Percentiles rank a stretch among this genome's conserved stretches.
Conservation (phyloP, 2,113 vertebrate species). For the Oenanthe oenanthe region DNA sequence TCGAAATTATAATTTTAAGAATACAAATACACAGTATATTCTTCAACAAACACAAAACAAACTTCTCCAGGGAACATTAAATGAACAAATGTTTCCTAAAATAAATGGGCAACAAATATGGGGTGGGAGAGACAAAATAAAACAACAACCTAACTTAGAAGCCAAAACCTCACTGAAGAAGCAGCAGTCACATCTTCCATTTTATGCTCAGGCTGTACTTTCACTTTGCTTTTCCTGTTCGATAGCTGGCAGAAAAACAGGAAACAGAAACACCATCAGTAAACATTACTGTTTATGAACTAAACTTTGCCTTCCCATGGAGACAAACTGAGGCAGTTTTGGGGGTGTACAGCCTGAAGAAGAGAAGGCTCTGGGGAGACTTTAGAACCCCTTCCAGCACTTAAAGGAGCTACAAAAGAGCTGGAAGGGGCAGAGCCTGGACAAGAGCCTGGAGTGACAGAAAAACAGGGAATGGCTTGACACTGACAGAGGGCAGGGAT, state of each 20-base stretch:
- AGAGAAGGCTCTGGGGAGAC: not conserved
- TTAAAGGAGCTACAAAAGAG: not conserved
- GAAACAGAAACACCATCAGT: not conserved
- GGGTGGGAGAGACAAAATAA: not conserved
- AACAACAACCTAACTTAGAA: not conserved
- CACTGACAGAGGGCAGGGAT: not conserved
- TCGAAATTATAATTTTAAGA: slow-evolving; percentile 6
- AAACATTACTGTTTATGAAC: not conserved
- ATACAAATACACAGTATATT: not conserved
- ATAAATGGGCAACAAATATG: not conserved
- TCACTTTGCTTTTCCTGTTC: slow-evolving; percentile 75
- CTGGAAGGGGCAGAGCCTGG: not conserved
- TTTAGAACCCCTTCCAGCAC: not conserved
- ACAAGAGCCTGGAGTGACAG: not conserved
- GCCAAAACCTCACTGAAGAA: slow-evolving; percentile 70
- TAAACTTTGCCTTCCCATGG: not conserved
- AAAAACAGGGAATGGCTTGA: not conserved
- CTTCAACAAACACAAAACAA: not conserved
- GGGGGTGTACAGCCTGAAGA: not conserved
- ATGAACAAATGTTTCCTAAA: slow-evolving; percentile 24
- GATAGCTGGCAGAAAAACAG: slow-evolving; percentile 57
- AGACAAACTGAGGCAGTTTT: not conserved
- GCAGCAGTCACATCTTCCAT: slow-evolving; percentile 40
- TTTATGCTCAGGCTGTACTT: slow-evolving; percentile 48
- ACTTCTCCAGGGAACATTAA: not conserved